These are phyloP conservation scores for Drosophila watanabei DNA, from an alignment of 1,140 invertebrate genomes.

Conservation along the genomic window DNA sequence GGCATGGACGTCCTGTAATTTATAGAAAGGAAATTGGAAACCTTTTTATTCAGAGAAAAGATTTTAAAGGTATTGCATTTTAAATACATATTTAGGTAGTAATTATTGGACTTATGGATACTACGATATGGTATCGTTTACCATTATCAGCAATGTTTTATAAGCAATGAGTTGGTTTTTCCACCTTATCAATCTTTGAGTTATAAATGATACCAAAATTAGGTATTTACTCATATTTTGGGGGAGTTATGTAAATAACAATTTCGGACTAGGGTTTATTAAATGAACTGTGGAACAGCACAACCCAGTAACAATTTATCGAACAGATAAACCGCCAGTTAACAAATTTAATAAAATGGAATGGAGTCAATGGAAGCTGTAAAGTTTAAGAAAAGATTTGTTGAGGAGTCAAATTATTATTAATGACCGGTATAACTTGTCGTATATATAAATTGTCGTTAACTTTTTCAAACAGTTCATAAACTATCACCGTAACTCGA, in stretches of 20 bases:
- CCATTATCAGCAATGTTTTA: not conserved
- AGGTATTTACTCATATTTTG: not conserved
- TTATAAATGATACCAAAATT: not conserved
- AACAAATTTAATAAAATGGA: not conserved
- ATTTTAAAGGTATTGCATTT: too few species aligned
- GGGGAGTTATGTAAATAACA: not conserved
- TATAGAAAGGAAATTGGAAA: not conserved
- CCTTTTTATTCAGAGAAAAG: not conserved
- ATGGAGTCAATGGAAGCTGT: not conserved
- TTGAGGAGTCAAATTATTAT: not conserved
- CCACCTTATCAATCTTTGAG: not conserved
- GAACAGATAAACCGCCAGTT: not conserved
- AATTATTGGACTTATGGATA: not conserved
- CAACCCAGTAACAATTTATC: not conserved
- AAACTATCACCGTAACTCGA: fast-evolving
- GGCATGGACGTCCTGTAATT: conserved; percentile 85
- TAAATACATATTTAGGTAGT: not conserved
- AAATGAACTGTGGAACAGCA: not conserved
- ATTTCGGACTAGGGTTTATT: not conserved
- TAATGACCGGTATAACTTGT: not conserved
- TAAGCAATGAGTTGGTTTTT: not conserved
- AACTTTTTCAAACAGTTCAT: not conserved
- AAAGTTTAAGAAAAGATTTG: not conserved
- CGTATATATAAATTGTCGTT: too few species aligned
- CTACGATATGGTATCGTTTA: not conserved